Evolutionary conservation across 1,140 invertebrate genomes (phyloP), one percentile per base, ranked within the genome.

Genomic region (Cotesia glomerata): DNA sequence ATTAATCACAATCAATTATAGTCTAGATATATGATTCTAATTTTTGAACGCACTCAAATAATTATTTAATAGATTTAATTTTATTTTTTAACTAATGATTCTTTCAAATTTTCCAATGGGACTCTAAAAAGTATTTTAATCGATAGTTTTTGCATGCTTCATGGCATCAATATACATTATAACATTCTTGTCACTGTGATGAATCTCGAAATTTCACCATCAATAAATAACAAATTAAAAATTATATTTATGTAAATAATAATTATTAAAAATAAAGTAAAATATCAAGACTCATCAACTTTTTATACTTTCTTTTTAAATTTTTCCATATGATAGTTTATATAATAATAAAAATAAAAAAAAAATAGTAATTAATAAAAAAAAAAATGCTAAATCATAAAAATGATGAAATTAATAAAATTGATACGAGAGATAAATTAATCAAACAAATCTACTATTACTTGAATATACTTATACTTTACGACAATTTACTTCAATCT

Each of bases 401-500:
- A 9, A 45, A 45, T 45, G 45, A 73, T 58, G 13, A 67, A 61
- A 7, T 26, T 62, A 68, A 68, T 49, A 64, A 64, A 69, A 58
- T 85, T 81, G 74, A 75, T 74, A 81, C 76, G 81, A 84, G 26
- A 61, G 14, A 70, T 61, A 26, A 70, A 39, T 45, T 71, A 77
- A 66, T 83, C 78, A 85, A 82, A 81, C 77, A 84, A 84, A 79
- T 83, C 82, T 86, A 86, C 84, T 72, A 81, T 84, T 86, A 86
- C 82, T 85, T 81, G 79, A 84, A 79, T 84, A 84, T 84, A 85
- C 80, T 86, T 85, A 85, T 84, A 86, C 81, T 84, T 83, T 85
- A 85, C 82, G 82, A 85, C 83, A 85, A 83, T 84, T 83, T 85
- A 86, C 84, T 86, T 85, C 81, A 82, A 81, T 86, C 82, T 86